Evolutionary conservation across 2,888 invertebrate species (phyloP).

Genomic region (Harmothoe impar): DNA sequence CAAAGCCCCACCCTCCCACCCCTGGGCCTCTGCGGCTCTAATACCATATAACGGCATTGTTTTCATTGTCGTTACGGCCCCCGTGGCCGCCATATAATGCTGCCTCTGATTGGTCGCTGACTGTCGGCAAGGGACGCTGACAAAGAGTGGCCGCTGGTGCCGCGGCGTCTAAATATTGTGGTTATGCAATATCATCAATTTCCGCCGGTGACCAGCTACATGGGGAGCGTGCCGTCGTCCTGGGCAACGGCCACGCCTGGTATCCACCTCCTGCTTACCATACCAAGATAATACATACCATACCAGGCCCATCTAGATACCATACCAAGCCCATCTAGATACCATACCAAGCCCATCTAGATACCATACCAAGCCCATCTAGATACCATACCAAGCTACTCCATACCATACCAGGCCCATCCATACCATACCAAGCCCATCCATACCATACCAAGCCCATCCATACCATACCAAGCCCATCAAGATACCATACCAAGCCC

Average conservation of each 20-base stretch:
- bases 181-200: slow-evolving; percentile 45
- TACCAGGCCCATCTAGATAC: no score
- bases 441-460: no score
- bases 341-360: no score
- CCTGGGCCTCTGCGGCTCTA: neutral
- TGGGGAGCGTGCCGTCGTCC: neutral
- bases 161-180: slow-evolving; percentile 29
- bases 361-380: no score
- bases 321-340: no score
- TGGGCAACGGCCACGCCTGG: neutral
- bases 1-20: neutral
- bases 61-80: slow-evolving; percentile 53
- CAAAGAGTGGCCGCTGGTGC: neutral
- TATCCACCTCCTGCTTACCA: neutral
- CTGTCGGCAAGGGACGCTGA: neutral
- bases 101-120: slow-evolving; percentile 14
- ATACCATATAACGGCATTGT: slow-evolving; percentile 43
- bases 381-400: no score
- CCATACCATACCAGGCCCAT: no score
- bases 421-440: no score
- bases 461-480: no score
- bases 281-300: no score
- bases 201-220: neutral
- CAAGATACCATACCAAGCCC: no score
- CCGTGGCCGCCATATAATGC: slow-evolving; percentile 38